Conservation (phyloP, 1,140 invertebrate genomes). For the Antheraea pernyi region DNA sequence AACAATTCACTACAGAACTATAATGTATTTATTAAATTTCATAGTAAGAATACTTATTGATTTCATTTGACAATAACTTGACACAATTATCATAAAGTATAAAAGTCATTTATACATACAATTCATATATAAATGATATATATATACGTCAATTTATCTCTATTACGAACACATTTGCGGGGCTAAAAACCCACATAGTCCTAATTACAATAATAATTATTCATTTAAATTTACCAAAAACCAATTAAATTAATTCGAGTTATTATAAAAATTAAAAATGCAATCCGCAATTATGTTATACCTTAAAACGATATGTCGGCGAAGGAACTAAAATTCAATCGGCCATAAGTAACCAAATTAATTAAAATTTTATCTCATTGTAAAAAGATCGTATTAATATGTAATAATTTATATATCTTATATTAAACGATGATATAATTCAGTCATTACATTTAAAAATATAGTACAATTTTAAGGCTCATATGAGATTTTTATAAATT, state of each 20-base stretch:
- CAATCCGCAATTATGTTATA: background rate
- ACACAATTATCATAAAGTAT: too few species aligned
- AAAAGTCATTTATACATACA: too few species aligned
- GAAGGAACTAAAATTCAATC: background rate
- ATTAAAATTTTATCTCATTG: too few species aligned
- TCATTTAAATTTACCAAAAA: slow-evolving; percentile 19
- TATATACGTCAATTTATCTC: slow-evolving; percentile 15
- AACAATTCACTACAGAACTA: slow-evolving; percentile 7
- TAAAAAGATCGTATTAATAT: too few species aligned
- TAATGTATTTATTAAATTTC: slow-evolving; percentile 11
- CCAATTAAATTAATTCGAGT: slow-evolving; percentile 13
- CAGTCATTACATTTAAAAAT: too few species aligned
- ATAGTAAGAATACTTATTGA: background rate
- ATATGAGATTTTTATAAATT: too few species aligned
- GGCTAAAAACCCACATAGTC: slow-evolving; percentile 22
- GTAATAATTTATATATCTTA: too few species aligned
- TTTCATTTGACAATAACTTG: background rate
- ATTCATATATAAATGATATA: background rate
- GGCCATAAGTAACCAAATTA: background rate
- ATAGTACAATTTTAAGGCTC: too few species aligned
- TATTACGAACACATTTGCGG: slow-evolving; percentile 23
- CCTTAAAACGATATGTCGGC: background rate
- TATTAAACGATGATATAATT: too few species aligned
- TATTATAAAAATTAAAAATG: slow-evolving; percentile 7
- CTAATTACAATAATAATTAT: slow-evolving; percentile 18